phyloP scores from a whole-genome alignment of 2,888 invertebrate species.

The Timandra comae region DNA sequence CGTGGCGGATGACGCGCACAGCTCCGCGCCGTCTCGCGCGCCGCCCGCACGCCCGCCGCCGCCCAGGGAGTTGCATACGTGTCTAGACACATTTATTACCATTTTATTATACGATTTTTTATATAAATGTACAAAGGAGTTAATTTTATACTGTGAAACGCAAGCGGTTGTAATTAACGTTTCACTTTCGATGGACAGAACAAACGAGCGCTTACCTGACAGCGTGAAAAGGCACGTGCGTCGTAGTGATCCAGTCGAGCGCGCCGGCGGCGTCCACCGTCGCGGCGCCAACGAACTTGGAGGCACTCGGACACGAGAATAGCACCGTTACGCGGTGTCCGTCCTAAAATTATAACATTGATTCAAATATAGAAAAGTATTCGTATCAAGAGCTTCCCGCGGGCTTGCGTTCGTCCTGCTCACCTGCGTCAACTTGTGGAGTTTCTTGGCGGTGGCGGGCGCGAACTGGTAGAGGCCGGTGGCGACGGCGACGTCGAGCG shows the following conservation, averaged over 20 bases:
- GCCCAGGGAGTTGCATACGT: constrained; percentile 75
- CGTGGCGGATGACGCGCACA: constrained; percentile 44
- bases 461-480: constrained; percentile 77
- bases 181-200: neutral
- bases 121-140: no score
- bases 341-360: no score
- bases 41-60: constrained; percentile 74
- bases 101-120: no score
- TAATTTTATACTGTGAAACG: no score
- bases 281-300: constrained; percentile 54
- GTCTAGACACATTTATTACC: no score
- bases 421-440: constrained; percentile 78
- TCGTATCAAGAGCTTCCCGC: no score
- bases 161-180: no score
- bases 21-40: constrained; percentile 78
- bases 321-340: constrained; percentile 50
- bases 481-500: constrained; percentile 74
- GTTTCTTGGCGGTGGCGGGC: constrained; percentile 77
- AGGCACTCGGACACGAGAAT: constrained; percentile 49
- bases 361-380: no score
- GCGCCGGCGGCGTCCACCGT: constrained; percentile 31
- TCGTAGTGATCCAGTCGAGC: constrained; percentile 50
- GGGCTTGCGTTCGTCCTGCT: no score
- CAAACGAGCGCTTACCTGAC: constrained; percentile 49
- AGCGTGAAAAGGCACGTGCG: constrained; percentile 53